Percentiles rank a stretch among this genome's conserved stretches.
phyloP scores from a whole-genome alignment of 2,888 invertebrate species.

The Torymus texanus region DNA sequence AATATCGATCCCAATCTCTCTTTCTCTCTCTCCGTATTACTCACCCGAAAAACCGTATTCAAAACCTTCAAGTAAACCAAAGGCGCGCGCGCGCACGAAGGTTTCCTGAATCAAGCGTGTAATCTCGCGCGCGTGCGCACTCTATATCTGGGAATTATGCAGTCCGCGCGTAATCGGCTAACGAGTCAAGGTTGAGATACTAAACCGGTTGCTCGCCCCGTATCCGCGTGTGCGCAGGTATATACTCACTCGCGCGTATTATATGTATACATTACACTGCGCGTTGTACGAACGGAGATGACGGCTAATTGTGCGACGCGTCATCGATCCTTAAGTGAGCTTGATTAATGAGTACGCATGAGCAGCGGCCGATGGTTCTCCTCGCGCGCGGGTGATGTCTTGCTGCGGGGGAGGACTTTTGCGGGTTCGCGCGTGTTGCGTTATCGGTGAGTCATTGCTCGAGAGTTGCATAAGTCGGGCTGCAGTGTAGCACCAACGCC shows the following conservation, averaged over 20 bases:
- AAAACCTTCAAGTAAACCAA: too few relatives aligned
- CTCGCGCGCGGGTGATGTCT: too few relatives aligned
- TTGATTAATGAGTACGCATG: slow-evolving; percentile 14
- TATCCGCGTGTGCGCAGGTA: slow-evolving; percentile 24
- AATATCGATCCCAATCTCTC: background rate
- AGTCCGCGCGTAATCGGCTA: slow-evolving; percentile 60
- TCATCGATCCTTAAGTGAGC: slow-evolving; percentile 1
- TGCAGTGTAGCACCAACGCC: too few relatives aligned
- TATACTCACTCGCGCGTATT: too few relatives aligned
- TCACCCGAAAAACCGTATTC: background rate
- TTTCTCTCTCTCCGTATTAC: too few relatives aligned
- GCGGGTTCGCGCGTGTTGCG: too few relatives aligned
- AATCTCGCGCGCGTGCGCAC: background rate
- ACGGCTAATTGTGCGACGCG: slow-evolving; percentile 23
- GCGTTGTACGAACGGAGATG: background rate
- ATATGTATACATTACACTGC: background rate
- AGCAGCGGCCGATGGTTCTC: background rate
- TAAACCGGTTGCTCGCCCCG: slow-evolving; percentile 58
- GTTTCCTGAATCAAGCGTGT: too few relatives aligned
- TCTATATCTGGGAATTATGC: slow-evolving; percentile 57
- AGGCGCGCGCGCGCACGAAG: background rate
- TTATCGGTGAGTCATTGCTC: too few relatives aligned
- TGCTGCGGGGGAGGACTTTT: too few relatives aligned
- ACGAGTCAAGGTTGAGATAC: slow-evolving; percentile 59
- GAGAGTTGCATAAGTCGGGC: too few relatives aligned